Conservation (phyloP, 2,113 vertebrate species). For the rat (Rattus norvegicus) region GRCr8 NC_086028.1:14400501-14401000, state of each 20-base stretch:
- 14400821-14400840: neutral
- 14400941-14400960: neutral
- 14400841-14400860: neutral
- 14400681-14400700: neutral
- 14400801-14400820: neutral
- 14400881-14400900: neutral
- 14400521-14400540: too few species aligned
- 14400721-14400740: neutral
- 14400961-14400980: neutral
- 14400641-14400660: neutral
- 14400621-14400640: neutral
- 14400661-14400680: neutral
- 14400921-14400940: neutral
- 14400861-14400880: neutral
- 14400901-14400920: neutral
- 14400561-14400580: neutral
- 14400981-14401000: too few species aligned
- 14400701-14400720: neutral
- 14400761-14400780: neutral
- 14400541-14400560: neutral
- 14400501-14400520: neutral
- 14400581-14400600: too few species aligned
- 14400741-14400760: neutral
- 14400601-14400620: neutral
- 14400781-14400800: neutral